Conservation (phyloP, 2,888 invertebrate species). For the Melinaea menophilus region DNA sequence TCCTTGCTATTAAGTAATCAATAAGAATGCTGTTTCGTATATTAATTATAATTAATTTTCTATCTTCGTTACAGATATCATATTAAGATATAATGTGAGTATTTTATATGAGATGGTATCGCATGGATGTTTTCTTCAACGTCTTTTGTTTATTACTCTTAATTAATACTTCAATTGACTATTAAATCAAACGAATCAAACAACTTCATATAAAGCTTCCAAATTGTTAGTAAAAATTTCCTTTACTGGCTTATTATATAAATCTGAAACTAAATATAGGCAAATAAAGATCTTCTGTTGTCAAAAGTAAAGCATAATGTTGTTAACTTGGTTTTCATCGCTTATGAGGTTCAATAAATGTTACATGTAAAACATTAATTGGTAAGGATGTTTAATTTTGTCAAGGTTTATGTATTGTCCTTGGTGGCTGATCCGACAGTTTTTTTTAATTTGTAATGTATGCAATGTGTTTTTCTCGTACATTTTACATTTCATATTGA, state of each 20-base stretch:
- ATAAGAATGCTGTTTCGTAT: no score
- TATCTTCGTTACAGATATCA: no score
- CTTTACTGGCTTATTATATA: background rate
- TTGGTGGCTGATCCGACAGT: no score
- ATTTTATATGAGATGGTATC: no score
- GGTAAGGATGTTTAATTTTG: conserved; percentile 37
- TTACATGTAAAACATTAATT: conserved; percentile 57
- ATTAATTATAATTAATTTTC: no score
- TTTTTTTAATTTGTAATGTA: no score
- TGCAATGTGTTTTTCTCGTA: no score
- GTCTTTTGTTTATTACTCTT: background rate
- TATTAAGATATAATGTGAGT: no score
- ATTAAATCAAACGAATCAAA: conserved; percentile 12
- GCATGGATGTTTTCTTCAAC: background rate
- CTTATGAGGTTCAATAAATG: conserved; percentile 30
- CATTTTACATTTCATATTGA: no score
- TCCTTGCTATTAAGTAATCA: no score
- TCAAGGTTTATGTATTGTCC: conserved; percentile 23
- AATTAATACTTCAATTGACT: conserved; percentile 5
- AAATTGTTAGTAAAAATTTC: no score
- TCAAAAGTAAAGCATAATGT: background rate
- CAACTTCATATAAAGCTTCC: conserved; percentile 6
- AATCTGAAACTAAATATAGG: conserved; percentile 1
- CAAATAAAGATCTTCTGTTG: background rate
- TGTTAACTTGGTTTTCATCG: conserved; percentile 12